Percentiles rank a stretch among this genome's conserved stretches.
Evolutionary conservation across 2,888 invertebrate species (phyloP).

Genomic region (Hypomecis punctinalis): DNA sequence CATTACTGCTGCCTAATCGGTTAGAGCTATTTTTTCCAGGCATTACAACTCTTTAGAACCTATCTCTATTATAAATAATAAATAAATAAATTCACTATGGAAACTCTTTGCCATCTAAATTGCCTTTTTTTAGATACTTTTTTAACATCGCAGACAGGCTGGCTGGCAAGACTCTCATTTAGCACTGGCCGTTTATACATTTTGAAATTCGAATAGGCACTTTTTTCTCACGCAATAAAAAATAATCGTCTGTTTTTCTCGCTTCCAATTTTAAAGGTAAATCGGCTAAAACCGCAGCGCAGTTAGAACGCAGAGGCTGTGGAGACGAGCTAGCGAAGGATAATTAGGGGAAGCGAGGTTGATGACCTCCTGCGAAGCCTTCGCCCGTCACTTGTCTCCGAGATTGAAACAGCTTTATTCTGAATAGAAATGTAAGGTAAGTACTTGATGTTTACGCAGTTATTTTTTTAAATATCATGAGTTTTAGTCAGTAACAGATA

Average conservation of each 20-base stretch:
- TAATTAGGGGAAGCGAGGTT: constrained; percentile 70
- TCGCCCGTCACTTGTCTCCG: constrained; percentile 57
- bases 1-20: too few species aligned
- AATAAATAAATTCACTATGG: background rate
- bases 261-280: constrained; percentile 51
- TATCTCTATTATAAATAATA: background rate
- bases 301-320: constrained; percentile 41
- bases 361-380: constrained; percentile 66
- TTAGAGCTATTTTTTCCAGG: too few species aligned
- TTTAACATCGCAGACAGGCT: background rate
- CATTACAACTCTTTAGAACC: too few species aligned
- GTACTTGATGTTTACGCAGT: background rate
- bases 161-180: background rate
- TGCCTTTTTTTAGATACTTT: background rate
- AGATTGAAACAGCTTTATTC: constrained; percentile 18
- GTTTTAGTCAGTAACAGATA: too few species aligned
- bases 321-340: constrained; percentile 55
- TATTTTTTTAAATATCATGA: too few species aligned
- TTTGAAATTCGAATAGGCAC: constrained; percentile 3
- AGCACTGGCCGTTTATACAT: background rate
- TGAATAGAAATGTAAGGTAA: background rate
- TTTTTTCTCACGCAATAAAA: constrained; percentile 31
- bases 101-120: background rate
- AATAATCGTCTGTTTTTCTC: constrained; percentile 19
- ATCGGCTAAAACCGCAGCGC: constrained; percentile 60